Conservation (phyloP, 2,113 vertebrate species). For the Zeus faber region DNA sequence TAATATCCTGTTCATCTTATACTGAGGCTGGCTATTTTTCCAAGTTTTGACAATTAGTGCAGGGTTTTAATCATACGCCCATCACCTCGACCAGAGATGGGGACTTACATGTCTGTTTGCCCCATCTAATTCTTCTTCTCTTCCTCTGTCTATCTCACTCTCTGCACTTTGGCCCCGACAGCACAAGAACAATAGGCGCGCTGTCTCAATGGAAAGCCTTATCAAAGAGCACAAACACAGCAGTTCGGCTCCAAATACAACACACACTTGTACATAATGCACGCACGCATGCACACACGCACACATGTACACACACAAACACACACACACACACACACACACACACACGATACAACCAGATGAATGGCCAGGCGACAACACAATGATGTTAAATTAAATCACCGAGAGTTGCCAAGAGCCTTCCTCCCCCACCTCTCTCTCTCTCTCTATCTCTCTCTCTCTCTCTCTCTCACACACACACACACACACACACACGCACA, state of each 20-base stretch:
- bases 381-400: conserved; percentile 72
- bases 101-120: not conserved
- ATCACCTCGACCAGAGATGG: not conserved
- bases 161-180: conserved; percentile 42
- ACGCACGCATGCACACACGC: conserved; percentile 26
- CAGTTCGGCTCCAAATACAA: conserved; percentile 46
- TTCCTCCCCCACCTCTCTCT: conserved; percentile 39
- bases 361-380: conserved; percentile 54
- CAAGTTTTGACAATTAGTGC: too few relatives aligned
- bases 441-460: conserved; percentile 22
- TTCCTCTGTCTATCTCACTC: conserved; percentile 8
- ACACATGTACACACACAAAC: conserved; percentile 19
- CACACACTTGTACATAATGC: conserved; percentile 14
- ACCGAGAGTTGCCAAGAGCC: conserved; percentile 53
- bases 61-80: too few relatives aligned
- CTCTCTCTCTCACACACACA: conserved; percentile 6
- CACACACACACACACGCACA: conserved; percentile 10
- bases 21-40: too few relatives aligned
- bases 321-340: conserved; percentile 5
- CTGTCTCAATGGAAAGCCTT: conserved; percentile 46
- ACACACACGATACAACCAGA: conserved; percentile 28
- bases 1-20: too few relatives aligned
- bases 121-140: conserved; percentile 1
- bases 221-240: conserved; percentile 63
- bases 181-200: conserved; percentile 18